Conservation (phyloP, 2,888 invertebrate species). For the Galerucella nymphaeae region DNA sequence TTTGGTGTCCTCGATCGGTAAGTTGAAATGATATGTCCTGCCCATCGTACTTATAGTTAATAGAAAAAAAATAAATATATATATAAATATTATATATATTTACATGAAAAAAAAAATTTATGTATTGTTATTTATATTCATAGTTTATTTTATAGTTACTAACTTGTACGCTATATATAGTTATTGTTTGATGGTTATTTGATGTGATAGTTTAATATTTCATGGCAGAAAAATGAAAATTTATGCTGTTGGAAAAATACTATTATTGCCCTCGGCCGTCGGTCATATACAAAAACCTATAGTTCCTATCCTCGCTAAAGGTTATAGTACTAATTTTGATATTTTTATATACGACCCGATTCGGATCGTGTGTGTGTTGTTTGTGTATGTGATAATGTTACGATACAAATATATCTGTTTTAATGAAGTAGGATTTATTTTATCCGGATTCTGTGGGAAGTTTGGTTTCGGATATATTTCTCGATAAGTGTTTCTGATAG, state of each 20-base stretch:
- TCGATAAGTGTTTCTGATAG: too few relatives aligned
- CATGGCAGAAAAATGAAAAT: slow-evolving; percentile 1
- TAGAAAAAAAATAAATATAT: slow-evolving; percentile 45
- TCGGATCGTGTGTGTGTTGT: neutral
- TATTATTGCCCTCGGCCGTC: slow-evolving; percentile 18
- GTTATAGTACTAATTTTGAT: slow-evolving; percentile 18
- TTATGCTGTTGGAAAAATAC: slow-evolving; percentile 5
- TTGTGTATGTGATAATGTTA: neutral
- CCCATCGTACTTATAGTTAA: slow-evolving; percentile 53
- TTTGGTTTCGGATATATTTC: too few relatives aligned
- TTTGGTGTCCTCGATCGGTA: slow-evolving; percentile 18
- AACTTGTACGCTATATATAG: slow-evolving; percentile 44
- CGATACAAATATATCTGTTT: neutral
- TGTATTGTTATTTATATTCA: slow-evolving; percentile 65
- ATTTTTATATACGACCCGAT: neutral
- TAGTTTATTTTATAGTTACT: slow-evolving; percentile 62
- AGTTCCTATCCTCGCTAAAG: slow-evolving; percentile 14
- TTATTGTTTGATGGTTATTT: slow-evolving; percentile 35
- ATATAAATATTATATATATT: slow-evolving; percentile 30
- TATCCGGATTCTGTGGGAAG: too few relatives aligned
- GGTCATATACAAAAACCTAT: slow-evolving; percentile 4
- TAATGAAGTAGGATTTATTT: too few relatives aligned
- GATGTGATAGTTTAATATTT: slow-evolving; percentile 30
- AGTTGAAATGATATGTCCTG: slow-evolving; percentile 39
- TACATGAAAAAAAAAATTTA: slow-evolving; percentile 60